phyloP scores from a whole-genome alignment of 2,113 vertebrate genomes.

The Ictalurus furcatus region DNA sequence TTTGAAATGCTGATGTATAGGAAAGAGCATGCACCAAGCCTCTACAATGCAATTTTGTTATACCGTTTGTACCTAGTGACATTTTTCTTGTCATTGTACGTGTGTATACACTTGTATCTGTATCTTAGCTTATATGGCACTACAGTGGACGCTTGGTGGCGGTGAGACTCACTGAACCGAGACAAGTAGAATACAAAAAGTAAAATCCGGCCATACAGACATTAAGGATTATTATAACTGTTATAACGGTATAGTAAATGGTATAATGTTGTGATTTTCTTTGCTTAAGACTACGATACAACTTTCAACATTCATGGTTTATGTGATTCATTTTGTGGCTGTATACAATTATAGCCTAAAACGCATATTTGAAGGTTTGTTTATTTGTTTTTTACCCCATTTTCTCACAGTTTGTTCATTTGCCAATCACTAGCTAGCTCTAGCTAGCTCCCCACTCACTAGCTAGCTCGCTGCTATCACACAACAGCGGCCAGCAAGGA shows the following conservation, averaged over 20 bases:
- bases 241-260: background rate
- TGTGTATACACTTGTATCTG: background rate
- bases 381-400: background rate
- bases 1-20: background rate
- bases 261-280: background rate
- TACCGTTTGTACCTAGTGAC: background rate
- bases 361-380: too few relatives aligned
- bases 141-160: background rate
- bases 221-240: background rate
- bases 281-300: background rate
- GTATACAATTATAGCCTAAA: background rate
- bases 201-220: background rate
- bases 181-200: background rate
- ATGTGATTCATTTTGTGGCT: background rate
- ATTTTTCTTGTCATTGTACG: background rate
- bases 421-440: background rate
- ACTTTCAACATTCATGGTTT: background rate
- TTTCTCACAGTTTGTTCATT: background rate
- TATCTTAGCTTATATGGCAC: background rate
- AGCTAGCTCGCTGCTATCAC: background rate
- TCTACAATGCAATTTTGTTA: background rate
- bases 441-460: too few relatives aligned
- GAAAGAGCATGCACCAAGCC: background rate
- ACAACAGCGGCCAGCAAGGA: background rate
- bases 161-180: background rate